Conservation (phyloP, 2,888 invertebrate genomes). For the Elaeidobius kamerunicus region DNA sequence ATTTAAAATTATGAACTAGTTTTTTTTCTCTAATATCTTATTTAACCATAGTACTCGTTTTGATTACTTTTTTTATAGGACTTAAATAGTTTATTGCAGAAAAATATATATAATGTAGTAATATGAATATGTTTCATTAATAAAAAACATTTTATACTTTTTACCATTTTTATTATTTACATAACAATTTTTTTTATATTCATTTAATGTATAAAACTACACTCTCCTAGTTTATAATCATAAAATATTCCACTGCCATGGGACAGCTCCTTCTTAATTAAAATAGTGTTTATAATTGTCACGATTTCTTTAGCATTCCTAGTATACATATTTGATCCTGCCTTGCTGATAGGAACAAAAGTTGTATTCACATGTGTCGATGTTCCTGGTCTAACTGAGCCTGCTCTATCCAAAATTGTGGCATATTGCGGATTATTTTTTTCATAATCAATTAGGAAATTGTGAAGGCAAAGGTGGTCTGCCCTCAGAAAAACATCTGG, state of each 20-base stretch:
- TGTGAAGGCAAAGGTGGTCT: constrained; percentile 10
- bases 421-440: too few species aligned
- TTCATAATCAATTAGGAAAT: neutral
- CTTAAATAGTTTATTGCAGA: neutral
- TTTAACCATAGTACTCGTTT: neutral
- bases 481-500: constrained; percentile 5
- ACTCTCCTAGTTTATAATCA: neutral
- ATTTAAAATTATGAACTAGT: neutral
- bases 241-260: constrained; percentile 1
- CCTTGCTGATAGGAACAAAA: neutral
- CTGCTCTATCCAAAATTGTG: too few species aligned
- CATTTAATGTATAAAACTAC: too few species aligned
- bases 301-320: neutral
- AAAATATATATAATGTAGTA: neutral
- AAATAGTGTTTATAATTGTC: neutral
- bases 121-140: neutral
- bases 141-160: neutral
- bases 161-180: neutral
- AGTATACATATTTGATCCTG: neutral
- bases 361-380: neutral
- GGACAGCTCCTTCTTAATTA: neutral
- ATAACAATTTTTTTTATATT: neutral
- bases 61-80: neutral
- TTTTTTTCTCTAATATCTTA: neutral
- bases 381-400: neutral